phyloP scores from a whole-genome alignment of 2,888 invertebrate species.

The Carcina quercana region DNA sequence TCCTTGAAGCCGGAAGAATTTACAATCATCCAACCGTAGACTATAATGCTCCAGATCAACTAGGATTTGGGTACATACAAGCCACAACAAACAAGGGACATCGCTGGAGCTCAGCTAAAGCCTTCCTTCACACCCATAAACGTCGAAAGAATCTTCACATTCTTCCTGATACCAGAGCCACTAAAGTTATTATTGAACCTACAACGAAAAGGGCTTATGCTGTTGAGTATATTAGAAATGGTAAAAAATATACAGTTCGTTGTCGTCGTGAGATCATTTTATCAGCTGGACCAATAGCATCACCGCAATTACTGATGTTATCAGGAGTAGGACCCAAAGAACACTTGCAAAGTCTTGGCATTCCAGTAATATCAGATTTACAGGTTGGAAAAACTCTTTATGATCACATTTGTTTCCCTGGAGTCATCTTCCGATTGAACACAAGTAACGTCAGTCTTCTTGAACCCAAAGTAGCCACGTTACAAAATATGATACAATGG shows the following conservation, averaged over 20 bases:
- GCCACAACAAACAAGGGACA: constrained; percentile 75
- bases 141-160: constrained; percentile 77
- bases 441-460: constrained; percentile 55
- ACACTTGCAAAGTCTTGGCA: constrained; percentile 70
- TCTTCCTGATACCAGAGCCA: constrained; percentile 51
- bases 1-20: constrained; percentile 75
- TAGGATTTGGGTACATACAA: constrained; percentile 74
- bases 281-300: constrained; percentile 90
- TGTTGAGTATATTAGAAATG: constrained; percentile 78
- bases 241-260: constrained; percentile 60
- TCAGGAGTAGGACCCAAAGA: constrained; percentile 80
- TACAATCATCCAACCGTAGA: constrained; percentile 74
- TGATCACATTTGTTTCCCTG: constrained; percentile 75
- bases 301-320: constrained; percentile 93
- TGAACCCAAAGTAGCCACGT: constrained; percentile 54
- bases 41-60: constrained; percentile 76
- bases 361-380: constrained; percentile 76
- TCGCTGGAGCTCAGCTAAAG: constrained; percentile 79
- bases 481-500: constrained; percentile 58
- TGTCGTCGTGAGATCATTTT: constrained; percentile 88
- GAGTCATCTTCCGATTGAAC: constrained; percentile 59
- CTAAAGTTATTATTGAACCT: constrained; percentile 63
- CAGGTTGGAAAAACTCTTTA: constrained; percentile 80
- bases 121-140: constrained; percentile 78
- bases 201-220: constrained; percentile 78